Percentiles rank a stretch among this genome's conserved stretches.
Evolutionary conservation across 2,888 invertebrate genomes (phyloP).

Genomic region (Lasioglossum malachurum): DNA sequence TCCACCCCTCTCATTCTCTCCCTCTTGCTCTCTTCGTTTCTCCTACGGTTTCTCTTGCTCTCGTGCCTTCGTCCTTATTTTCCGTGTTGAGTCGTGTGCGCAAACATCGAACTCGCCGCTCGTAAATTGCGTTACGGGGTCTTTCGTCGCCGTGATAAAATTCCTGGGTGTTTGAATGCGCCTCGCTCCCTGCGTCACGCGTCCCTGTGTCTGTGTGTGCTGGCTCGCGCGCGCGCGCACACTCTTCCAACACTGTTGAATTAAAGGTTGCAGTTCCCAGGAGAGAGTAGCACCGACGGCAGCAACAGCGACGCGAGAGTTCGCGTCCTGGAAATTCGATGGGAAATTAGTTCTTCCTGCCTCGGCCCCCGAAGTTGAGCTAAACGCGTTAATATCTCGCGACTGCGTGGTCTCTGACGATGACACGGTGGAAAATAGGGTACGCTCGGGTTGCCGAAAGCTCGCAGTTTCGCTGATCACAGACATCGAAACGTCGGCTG

Average conservation of each 20-base stretch:
- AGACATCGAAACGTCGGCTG: conserved; percentile 8
- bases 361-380: not conserved
- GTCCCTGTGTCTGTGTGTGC: not conserved
- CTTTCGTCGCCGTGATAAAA: conserved; percentile 30
- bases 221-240: not conserved
- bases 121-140: conserved; percentile 34
- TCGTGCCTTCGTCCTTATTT: conserved; percentile 30
- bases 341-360: conserved; percentile 5
- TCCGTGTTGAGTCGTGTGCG: conserved; percentile 19
- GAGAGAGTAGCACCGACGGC: not conserved
- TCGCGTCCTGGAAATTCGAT: conserved; percentile 15
- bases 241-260: conserved; percentile 3
- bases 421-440: conserved; percentile 3
- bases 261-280: conserved; percentile 10
- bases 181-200: not conserved
- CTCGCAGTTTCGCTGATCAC: conserved; percentile 10
- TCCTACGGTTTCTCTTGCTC: conserved; percentile 9
- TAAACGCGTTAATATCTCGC: conserved; percentile 22
- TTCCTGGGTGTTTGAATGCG: conserved; percentile 26
- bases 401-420: not conserved
- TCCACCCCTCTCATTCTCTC: not conserved
- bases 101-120: conserved; percentile 35
- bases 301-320: not conserved
- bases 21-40: not conserved
- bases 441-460: not conserved